Evolutionary conservation across 1,140 invertebrate species (phyloP).

Genomic region (Aradophagus sp.): DNA sequence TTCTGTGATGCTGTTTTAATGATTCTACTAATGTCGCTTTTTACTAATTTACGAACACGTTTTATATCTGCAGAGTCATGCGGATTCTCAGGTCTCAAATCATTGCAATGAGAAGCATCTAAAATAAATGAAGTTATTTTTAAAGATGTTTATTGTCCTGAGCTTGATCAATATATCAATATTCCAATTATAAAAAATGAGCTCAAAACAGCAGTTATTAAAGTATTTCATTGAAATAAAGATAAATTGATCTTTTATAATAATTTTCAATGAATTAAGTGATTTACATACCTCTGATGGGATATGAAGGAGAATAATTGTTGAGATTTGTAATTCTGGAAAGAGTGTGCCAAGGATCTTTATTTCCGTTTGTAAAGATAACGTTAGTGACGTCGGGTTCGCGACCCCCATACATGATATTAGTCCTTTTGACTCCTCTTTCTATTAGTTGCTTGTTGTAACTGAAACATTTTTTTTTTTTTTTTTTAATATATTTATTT

Average conservation of each 20-base stretch:
- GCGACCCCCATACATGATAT: slow-evolving; percentile 78
- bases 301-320: slow-evolving; percentile 74
- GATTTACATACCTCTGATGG: slow-evolving; percentile 67
- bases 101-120: slow-evolving; percentile 50
- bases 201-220: too few relatives aligned
- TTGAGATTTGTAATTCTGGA: slow-evolving; percentile 77
- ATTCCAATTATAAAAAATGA: slow-evolving; percentile 2
- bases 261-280: too few relatives aligned
- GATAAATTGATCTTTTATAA: too few relatives aligned
- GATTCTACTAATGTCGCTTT: slow-evolving; percentile 9
- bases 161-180: background rate
- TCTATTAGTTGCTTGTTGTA: slow-evolving; percentile 74
- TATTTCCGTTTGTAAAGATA: slow-evolving; percentile 79
- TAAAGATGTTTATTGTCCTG: too few relatives aligned
- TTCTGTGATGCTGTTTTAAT: too few relatives aligned
- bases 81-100: slow-evolving; percentile 5
- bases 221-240: too few relatives aligned
- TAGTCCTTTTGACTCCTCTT: slow-evolving; percentile 76
- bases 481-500: too few relatives aligned
- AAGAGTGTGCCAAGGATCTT: slow-evolving; percentile 81
- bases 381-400: slow-evolving; percentile 77
- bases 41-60: slow-evolving; percentile 17
- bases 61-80: slow-evolving; percentile 25
- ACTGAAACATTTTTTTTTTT: slow-evolving; percentile 58
- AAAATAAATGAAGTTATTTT: slow-evolving; percentile 6